Conservation (phyloP, 2,888 invertebrate genomes). For the Drosophila pegasa region DNA sequence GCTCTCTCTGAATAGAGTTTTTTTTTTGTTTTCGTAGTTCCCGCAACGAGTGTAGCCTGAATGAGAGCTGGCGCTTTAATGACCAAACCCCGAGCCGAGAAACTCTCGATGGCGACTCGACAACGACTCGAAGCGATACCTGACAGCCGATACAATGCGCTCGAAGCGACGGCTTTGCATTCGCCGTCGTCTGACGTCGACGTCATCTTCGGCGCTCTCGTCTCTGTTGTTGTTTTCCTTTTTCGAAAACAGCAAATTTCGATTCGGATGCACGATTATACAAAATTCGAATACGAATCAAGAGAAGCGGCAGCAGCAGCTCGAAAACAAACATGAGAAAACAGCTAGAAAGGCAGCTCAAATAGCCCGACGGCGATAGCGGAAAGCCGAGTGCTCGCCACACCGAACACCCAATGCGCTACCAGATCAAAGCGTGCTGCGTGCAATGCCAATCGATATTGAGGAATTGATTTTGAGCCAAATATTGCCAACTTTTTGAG, state of each 20-base stretch:
- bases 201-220: neutral
- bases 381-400: slow-evolving; percentile 1
- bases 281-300: slow-evolving; percentile 29
- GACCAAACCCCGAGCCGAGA: slow-evolving; percentile 30
- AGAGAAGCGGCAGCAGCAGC: slow-evolving; percentile 30
- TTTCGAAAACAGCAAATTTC: slow-evolving; percentile 39
- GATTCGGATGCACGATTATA: slow-evolving; percentile 41
- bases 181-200: neutral
- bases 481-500: neutral
- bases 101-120: slow-evolving; percentile 32
- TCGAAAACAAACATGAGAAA: slow-evolving; percentile 14
- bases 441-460: neutral
- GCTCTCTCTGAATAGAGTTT: neutral
- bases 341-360: slow-evolving; percentile 31
- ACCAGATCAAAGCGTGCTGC: neutral
- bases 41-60: slow-evolving; percentile 44
- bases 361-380: slow-evolving; percentile 36
- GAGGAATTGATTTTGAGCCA: neutral
- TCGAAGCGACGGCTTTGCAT: neutral
- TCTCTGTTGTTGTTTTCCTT: slow-evolving; percentile 1
- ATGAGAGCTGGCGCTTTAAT: slow-evolving; percentile 53
- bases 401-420: slow-evolving; percentile 20
- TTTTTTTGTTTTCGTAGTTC: slow-evolving; percentile 7
- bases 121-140: slow-evolving; percentile 8
- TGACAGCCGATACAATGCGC: slow-evolving; percentile 15